Evolutionary conservation across 2,113 vertebrate species (phyloP), one percentile per base, ranked within the genome.

Genomic region (Centropus bengalensis): DNA sequence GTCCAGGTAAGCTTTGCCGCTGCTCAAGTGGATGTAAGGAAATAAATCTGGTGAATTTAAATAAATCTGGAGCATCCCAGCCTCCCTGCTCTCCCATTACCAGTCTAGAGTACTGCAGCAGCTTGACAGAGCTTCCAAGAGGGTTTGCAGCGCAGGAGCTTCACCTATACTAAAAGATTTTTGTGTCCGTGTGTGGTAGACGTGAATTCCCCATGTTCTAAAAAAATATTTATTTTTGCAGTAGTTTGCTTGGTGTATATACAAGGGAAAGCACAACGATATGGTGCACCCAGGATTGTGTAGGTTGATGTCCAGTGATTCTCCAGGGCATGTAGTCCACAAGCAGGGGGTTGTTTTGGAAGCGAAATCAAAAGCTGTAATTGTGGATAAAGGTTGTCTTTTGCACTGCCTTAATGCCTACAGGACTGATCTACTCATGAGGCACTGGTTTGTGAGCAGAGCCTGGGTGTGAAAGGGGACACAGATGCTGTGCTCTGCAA

Each of bases 251-350:
- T 12, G 42, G 40, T 42, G 49, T 1, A 0, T 12, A 7, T 5
- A 18, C 44, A 16, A 80, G 23, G 54, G 49, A 68, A 47, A 87
- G 30, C 51, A n/a, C 45, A 70, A 9, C 17, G 18, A 58, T 8
- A 68, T 42, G 52, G 15, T 4, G 28, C 27, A 55, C 60, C 12
- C 24, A 12, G 42, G 36, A 74, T 36, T 0, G 6, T 2, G 56
- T 51, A 58, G 23, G 62, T 70, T 51, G 45, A 13, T 8, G 15
- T 6, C 55, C 77, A 8, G 70, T 8, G 40, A 52, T 0, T 1
- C 36, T 33, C 16, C 45, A 6, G 36, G 19, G 8, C 12, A 0
- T 0, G 4, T 0, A 44, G 8, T 23, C 9, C 11, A 0, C 0
- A 12, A 67, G 60, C 70, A n/a, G 70, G 47, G 49, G 32, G 28